phyloP scores from a whole-genome alignment of 2,797 vertebrate species.

The Ctenopoma multispine region DNA sequence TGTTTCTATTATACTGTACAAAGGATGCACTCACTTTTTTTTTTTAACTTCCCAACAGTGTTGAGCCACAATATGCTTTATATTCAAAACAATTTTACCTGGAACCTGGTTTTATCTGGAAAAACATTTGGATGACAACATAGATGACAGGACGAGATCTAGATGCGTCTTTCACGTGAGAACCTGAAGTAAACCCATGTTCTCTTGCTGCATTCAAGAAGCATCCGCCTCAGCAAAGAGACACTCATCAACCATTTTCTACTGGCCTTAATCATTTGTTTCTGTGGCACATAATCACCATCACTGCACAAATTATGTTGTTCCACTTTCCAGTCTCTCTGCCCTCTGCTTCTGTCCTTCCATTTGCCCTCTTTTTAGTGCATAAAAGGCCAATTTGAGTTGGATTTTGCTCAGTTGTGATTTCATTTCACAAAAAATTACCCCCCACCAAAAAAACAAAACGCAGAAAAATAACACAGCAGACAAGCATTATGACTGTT shows the following conservation, averaged over 20 bases:
- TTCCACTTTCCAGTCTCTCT: conserved; percentile 47
- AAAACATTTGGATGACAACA: conserved; percentile 23
- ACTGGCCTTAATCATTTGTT: conserved; percentile 60
- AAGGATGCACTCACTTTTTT: conserved; percentile 42
- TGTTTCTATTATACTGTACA: conserved; percentile 36
- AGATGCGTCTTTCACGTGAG: conserved; percentile 20
- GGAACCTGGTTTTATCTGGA: neutral
- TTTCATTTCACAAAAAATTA: conserved; percentile 49
- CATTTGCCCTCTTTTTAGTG: conserved; percentile 49
- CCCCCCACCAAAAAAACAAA: neutral
- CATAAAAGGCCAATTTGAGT: conserved; percentile 66
- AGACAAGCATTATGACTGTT: conserved; percentile 46
- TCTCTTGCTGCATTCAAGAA: neutral
- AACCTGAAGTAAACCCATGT: conserved; percentile 42
- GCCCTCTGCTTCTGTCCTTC: conserved; percentile 43
- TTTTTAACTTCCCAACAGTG: conserved; percentile 33
- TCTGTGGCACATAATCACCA: conserved; percentile 60
- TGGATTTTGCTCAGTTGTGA: conserved; percentile 49
- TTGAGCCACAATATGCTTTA: conserved; percentile 21
- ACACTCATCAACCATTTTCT: conserved; percentile 45
- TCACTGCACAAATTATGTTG: conserved; percentile 60
- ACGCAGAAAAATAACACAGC: conserved; percentile 33
- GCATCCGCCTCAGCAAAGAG: conserved; percentile 36
- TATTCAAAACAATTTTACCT: conserved; percentile 21
- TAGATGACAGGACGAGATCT: conserved; percentile 33